Evolutionary conservation across 2,888 invertebrate species (phyloP).

Genomic region (Germaria angustata): DNA sequence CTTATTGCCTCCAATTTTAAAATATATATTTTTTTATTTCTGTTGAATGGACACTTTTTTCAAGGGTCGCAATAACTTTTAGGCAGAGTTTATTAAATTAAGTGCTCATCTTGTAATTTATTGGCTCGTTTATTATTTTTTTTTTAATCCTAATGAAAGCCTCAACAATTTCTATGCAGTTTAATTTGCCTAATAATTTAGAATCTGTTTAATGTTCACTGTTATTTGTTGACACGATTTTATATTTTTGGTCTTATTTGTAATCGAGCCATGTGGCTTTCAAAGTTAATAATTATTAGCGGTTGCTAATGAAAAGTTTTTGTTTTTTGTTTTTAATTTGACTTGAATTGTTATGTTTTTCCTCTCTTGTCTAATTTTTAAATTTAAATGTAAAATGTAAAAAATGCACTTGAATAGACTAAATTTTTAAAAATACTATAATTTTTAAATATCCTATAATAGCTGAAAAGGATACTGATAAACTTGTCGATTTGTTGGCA

Average conservation of each 20-base stretch:
- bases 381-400: too few relatives aligned
- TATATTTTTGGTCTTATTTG: conserved; percentile 29
- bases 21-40: neutral
- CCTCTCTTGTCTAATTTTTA: conserved; percentile 10
- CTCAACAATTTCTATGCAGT: neutral
- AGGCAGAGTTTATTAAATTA: conserved; percentile 6
- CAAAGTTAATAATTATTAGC: neutral
- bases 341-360: neutral
- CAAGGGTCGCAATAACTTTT: neutral
- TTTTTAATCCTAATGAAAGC: neutral
- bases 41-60: conserved; percentile 25
- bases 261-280: conserved; percentile 44
- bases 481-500: too few relatives aligned
- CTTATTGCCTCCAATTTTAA: neutral
- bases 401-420: too few relatives aligned
- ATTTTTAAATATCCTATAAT: too few relatives aligned
- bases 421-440: too few relatives aligned
- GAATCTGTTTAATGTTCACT: conserved; percentile 26
- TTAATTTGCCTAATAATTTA: conserved; percentile 29
- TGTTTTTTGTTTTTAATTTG: conserved; percentile 24
- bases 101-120: conserved; percentile 53
- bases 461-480: too few relatives aligned
- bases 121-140: too few relatives aligned
- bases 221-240: conserved; percentile 7
- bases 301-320: conserved; percentile 24